phyloP scores from a whole-genome alignment of 2,888 invertebrate genomes.

The Nomada fucata region DNA sequence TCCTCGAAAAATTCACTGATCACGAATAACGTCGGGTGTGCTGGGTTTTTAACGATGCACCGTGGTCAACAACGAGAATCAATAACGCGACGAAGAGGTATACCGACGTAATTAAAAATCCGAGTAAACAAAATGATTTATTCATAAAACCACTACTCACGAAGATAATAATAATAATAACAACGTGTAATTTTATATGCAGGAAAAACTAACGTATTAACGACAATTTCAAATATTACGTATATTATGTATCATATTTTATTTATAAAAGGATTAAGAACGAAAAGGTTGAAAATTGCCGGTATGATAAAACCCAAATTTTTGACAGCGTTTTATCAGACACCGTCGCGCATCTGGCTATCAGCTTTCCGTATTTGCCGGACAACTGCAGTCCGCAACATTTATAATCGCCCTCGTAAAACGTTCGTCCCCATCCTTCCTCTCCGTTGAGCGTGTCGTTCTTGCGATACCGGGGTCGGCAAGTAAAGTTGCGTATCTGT shows the following conservation, averaged over 20 bases:
- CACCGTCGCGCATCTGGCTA: slow-evolving; percentile 5
- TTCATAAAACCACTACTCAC: too few relatives aligned
- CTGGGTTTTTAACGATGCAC: neutral
- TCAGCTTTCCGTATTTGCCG: slow-evolving; percentile 24
- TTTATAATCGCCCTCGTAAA: slow-evolving; percentile 37
- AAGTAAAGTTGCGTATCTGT: slow-evolving; percentile 33
- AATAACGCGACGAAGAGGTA: neutral
- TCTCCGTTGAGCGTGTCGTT: slow-evolving; percentile 5
- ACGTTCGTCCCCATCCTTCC: slow-evolving; percentile 9
- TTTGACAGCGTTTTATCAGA: slow-evolving; percentile 21
- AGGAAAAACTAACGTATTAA: too few relatives aligned
- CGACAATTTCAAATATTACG: too few relatives aligned
- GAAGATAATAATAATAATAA: neutral
- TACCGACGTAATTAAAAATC: neutral
- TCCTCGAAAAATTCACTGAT: neutral
- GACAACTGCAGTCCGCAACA: slow-evolving; percentile 23
- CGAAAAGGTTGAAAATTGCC: neutral
- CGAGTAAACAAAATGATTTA: neutral
- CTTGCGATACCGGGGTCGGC: slow-evolving; percentile 6
- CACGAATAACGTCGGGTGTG: neutral
- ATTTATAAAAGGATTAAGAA: neutral
- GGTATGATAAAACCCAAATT: neutral
- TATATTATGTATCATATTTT: neutral
- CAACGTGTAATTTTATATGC: neutral
- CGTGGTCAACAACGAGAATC: neutral